Conservation (phyloP, 2,797 vertebrate species). For the Hyperoplus lanceolatus region DNA sequence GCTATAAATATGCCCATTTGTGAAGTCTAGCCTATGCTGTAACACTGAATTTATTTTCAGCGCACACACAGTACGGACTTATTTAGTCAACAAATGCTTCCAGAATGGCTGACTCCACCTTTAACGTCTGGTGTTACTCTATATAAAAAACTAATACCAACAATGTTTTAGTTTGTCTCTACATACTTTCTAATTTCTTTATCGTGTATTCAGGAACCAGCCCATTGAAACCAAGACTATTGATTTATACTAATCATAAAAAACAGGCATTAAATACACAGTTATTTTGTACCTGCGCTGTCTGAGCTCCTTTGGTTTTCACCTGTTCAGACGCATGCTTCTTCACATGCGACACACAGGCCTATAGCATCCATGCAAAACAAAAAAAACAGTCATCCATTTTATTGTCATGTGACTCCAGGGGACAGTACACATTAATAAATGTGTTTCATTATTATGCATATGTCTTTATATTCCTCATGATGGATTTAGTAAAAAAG, state of each 20-base stretch:
- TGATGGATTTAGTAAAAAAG: slow-evolving; percentile 86
- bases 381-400: slow-evolving; percentile 80
- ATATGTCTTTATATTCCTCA: slow-evolving; percentile 85
- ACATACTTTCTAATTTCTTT: neutral
- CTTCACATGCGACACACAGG: slow-evolving; percentile 78
- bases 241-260: neutral
- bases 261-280: neutral
- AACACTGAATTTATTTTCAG: too few relatives aligned
- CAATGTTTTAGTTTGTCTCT: neutral
- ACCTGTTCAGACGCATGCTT: slow-evolving; percentile 74
- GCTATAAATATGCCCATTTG: too few relatives aligned
- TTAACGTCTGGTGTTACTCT: neutral
- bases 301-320: slow-evolving; percentile 32
- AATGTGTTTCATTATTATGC: slow-evolving; percentile 89
- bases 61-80: too few relatives aligned
- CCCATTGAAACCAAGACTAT: too few relatives aligned
- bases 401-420: slow-evolving; percentile 87
- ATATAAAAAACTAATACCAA: neutral
- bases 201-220: neutral
- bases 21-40: too few relatives aligned
- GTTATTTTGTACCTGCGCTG: neutral
- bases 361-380: slow-evolving; percentile 71
- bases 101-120: too few relatives aligned
- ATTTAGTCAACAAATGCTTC: too few relatives aligned
- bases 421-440: slow-evolving; percentile 87